Percentiles rank a stretch among this genome's conserved stretches.
Conservation (phyloP, 2,113 vertebrate species). For the Trogon melanurus region DNA sequence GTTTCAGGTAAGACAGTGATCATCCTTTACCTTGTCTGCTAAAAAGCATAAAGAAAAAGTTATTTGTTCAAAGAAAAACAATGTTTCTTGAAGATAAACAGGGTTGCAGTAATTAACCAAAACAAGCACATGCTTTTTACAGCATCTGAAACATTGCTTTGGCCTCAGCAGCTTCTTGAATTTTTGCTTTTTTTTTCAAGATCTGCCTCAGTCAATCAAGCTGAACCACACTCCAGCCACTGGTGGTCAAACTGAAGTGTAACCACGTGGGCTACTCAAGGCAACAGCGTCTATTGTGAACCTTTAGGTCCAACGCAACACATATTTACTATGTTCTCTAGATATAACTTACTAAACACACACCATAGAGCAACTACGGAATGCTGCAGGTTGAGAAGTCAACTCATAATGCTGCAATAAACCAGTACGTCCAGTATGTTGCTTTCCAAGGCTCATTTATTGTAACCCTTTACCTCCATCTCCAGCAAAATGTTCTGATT, state of each 20-base stretch:
- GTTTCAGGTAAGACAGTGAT: neutral
- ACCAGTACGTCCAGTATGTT: neutral
- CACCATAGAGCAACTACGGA: neutral
- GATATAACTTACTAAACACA: neutral
- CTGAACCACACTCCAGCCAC: neutral
- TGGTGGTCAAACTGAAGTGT: neutral
- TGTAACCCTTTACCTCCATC: neutral
- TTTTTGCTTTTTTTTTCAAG: neutral
- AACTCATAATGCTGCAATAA: neutral
- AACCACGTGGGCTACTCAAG: neutral
- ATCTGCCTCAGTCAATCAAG: neutral
- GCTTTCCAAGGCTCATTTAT: neutral
- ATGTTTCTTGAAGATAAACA: neutral
- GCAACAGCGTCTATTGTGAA: neutral
- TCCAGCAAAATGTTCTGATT: neutral
- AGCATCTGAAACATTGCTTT: neutral
- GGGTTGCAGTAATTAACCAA: neutral
- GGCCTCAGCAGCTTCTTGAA: neutral
- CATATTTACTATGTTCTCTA: accelerated
- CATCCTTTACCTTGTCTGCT: neutral
- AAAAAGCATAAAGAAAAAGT: neutral
- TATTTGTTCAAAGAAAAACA: neutral
- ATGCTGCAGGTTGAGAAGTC: neutral
- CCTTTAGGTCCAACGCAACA: neutral
- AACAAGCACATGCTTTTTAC: neutral